These are phyloP conservation scores for Eupeodes luniger DNA, from an alignment of 2,888 invertebrate species.

Conservation along the genomic window DNA sequence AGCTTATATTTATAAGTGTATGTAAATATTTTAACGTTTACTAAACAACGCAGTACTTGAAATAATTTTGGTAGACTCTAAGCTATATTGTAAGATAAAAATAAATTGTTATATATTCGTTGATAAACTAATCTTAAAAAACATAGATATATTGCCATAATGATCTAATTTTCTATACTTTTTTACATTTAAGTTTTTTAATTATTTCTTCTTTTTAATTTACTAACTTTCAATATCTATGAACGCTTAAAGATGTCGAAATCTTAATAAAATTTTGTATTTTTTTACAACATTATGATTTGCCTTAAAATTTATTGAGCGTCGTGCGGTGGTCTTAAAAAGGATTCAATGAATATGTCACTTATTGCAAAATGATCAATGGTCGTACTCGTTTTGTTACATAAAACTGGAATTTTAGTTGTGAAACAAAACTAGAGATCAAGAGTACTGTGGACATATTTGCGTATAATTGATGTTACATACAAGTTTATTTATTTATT, in stretches of 20 bases:
- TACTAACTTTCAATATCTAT: not conserved
- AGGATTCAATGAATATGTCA: too few relatives aligned
- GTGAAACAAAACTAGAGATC: too few relatives aligned
- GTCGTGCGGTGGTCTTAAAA: too few relatives aligned
- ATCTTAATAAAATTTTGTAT: constrained; percentile 1
- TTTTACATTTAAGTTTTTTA: not conserved
- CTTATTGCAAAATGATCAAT: too few relatives aligned
- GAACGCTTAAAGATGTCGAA: not conserved
- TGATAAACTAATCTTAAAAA: not conserved
- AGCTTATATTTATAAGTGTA: not conserved
- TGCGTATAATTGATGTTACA: too few relatives aligned
- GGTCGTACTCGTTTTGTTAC: too few relatives aligned
- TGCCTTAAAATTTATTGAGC: not conserved
- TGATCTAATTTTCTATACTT: not conserved
- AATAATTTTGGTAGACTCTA: not conserved
- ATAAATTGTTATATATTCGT: not conserved
- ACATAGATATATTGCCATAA: not conserved
- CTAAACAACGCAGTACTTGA: not conserved
- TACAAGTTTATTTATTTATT: too few relatives aligned
- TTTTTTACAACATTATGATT: not conserved
- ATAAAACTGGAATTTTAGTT: too few relatives aligned
- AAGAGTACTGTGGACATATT: too few relatives aligned
- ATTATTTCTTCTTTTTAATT: not conserved
- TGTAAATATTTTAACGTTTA: not conserved
- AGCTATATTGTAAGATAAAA: not conserved